Percentiles rank a stretch among this genome's conserved stretches.
Conservation (phyloP, 23 tunicate species). For the Ciona savignyi region DNA sequence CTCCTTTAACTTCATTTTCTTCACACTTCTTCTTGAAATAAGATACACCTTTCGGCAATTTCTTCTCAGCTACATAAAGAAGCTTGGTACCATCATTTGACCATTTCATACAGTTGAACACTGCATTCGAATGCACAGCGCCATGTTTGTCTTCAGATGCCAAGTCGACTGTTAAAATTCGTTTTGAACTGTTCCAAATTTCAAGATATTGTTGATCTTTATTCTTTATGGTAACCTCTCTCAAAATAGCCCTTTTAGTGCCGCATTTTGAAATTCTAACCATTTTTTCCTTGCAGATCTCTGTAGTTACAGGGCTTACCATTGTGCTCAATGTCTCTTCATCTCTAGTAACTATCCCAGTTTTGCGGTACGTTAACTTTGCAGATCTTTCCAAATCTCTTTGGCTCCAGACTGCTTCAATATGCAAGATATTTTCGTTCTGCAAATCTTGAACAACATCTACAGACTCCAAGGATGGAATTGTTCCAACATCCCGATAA, state of each 20-base stretch:
- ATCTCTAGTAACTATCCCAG: conserved; percentile 2
- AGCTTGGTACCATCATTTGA: conserved; percentile 45
- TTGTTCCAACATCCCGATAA: conserved; percentile 13
- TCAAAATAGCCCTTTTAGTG: conserved; percentile 20
- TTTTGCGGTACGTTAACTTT: conserved; percentile 15
- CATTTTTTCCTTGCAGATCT: conserved; percentile 37
- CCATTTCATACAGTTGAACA: conserved; percentile 78
- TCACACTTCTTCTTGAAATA: not conserved
- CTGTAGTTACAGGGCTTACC: conserved; percentile 21
- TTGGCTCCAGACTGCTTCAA: conserved; percentile 50
- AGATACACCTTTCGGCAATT: conserved; percentile 31
- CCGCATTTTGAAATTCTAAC: conserved; percentile 22
- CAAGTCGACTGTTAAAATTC: conserved; percentile 31
- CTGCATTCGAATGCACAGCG: conserved; percentile 40
- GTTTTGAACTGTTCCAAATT: conserved; percentile 43
- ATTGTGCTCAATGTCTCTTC: not conserved
- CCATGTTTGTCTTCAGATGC: conserved; percentile 68
- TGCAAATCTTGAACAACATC: not conserved
- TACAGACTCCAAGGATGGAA: conserved; percentile 24
- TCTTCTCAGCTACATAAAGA: conserved; percentile 66
- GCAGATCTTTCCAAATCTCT: conserved; percentile 53
- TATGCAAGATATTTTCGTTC: conserved; percentile 4
- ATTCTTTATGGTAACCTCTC: conserved; percentile 32
- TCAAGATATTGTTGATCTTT: conserved; percentile 53
- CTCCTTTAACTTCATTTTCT: conserved; percentile 24